These are phyloP conservation scores for Magallana nippona DNA, from an alignment of 2,888 invertebrate species.

Conservation along the genomic window DNA sequence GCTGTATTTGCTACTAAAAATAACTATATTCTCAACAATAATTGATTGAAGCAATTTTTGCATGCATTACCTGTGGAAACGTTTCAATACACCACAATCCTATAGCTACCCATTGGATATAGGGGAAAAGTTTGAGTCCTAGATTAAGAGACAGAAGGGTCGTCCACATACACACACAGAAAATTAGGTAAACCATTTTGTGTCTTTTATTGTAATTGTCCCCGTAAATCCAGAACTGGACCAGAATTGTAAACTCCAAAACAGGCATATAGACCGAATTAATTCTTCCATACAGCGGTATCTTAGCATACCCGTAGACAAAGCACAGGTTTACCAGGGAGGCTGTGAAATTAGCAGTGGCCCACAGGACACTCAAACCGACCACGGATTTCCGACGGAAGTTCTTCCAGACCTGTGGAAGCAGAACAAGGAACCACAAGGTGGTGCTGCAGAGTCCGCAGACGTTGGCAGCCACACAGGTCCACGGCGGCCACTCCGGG, in stretches of 20 bases:
- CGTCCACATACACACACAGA: conserved; percentile 56
- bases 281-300: conserved; percentile 62
- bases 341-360: conserved; percentile 65
- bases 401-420: conserved; percentile 66
- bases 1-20: background rate
- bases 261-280: conserved; percentile 63
- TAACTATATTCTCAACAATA: too few relatives aligned
- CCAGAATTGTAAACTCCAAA: conserved; percentile 58
- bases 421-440: conserved; percentile 64
- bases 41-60: background rate
- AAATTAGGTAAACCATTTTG: conserved; percentile 51
- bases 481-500: conserved; percentile 59
- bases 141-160: conserved; percentile 55
- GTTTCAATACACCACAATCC: conserved; percentile 63
- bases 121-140: conserved; percentile 45
- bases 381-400: conserved; percentile 63
- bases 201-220: conserved; percentile 40
- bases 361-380: conserved; percentile 64
- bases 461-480: conserved; percentile 58
- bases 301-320: conserved; percentile 56
- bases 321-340: conserved; percentile 64
- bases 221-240: conserved; percentile 63
- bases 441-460: conserved; percentile 61
- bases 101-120: conserved; percentile 61
- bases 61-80: conserved; percentile 61